Evolutionary conservation across 2,113 vertebrate species (phyloP), one percentile per base, ranked within the genome.

Genomic region (Lepisosteus oculatus): DNA sequence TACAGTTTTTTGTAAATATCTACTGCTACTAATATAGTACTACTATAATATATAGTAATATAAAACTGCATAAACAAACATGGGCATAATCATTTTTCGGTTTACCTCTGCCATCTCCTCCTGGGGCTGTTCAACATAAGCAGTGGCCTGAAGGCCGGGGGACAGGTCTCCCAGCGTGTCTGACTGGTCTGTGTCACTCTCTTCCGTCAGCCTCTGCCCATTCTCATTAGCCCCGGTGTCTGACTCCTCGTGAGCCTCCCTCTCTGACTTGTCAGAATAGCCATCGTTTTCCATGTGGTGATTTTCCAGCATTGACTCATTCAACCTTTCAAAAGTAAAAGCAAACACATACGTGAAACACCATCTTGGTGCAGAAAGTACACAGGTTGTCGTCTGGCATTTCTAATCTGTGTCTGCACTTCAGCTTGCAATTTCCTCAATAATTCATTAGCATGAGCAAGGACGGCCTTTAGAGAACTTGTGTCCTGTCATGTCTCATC

Each of bases 71-170:
- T 29, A 29, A 29, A 29, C 29, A 29, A 29, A 29, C 29, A 29
- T 29, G 29, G 29, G 29, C 29, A 29, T 29, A 2, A 51, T 51
- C 9, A 51, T n/a, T 4, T 17, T 15, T 15, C 3, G 29, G 13
- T 80, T 89, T 84, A 98, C 97, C 95, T 97, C 95, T 44, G 92
- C 95, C 77, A 97, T 94, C 70, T 97, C 96, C 81, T 99, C 96
- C 70, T 87, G 88, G 68, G 80, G 83, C 85, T 99, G 95, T 77
- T 97, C 94, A 55, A 95, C 86, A 0, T 98, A 98, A 4, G 90
- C 86, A 0, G 97, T 97, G 47, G 93, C 94, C 70, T 91, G 92
- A 0, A 79, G 79, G 29, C 72, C 84, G 0, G 79, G 88, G 12
- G 87, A 87, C 65, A 85, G 57, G 3, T 96, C 94, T 54, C 78